These are phyloP conservation scores for Syngnathus typhle DNA, from an alignment of 2,113 vertebrate species.

Conservation along the genomic window DNA sequence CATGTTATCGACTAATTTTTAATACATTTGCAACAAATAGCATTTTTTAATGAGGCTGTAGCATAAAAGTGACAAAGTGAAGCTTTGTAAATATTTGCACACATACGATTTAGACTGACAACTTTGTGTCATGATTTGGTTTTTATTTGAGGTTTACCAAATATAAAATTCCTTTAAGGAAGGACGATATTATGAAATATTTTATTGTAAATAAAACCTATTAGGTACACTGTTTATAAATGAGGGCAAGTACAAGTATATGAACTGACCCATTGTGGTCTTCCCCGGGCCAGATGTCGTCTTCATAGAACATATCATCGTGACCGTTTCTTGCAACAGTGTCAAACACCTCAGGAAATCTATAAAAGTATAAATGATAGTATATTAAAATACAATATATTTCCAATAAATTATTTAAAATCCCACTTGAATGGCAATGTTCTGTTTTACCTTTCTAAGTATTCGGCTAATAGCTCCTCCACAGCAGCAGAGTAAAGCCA, in stretches of 20 bases:
- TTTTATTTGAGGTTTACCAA: neutral
- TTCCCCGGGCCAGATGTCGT: slow-evolving; percentile 91
- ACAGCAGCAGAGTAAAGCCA: slow-evolving; percentile 96
- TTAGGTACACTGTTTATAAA: neutral
- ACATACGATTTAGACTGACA: too few species aligned
- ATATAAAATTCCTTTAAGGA: neutral
- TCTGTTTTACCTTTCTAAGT: slow-evolving; percentile 81
- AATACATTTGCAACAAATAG: too few species aligned
- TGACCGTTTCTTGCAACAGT: slow-evolving; percentile 85
- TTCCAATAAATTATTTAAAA: neutral
- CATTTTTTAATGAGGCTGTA: too few species aligned
- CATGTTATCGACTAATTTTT: too few species aligned
- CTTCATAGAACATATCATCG: slow-evolving; percentile 95
- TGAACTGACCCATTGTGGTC: slow-evolving; percentile 83
- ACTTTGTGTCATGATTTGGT: neutral
- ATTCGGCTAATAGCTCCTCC: slow-evolving; percentile 87
- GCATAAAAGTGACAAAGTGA: too few species aligned
- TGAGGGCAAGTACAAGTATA: neutral
- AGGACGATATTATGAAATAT: too few species aligned
- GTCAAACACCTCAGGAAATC: slow-evolving; percentile 87
- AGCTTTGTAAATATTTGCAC: too few species aligned
- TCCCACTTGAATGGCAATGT: neutral
- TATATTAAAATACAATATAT: too few species aligned
- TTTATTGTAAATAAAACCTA: too few species aligned
- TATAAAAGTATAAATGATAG: slow-evolving; percentile 34